Percentiles rank a stretch among this genome's conserved stretches.
Conservation (phyloP, 2,888 invertebrate species). For the Eupithecia insigniata region DNA sequence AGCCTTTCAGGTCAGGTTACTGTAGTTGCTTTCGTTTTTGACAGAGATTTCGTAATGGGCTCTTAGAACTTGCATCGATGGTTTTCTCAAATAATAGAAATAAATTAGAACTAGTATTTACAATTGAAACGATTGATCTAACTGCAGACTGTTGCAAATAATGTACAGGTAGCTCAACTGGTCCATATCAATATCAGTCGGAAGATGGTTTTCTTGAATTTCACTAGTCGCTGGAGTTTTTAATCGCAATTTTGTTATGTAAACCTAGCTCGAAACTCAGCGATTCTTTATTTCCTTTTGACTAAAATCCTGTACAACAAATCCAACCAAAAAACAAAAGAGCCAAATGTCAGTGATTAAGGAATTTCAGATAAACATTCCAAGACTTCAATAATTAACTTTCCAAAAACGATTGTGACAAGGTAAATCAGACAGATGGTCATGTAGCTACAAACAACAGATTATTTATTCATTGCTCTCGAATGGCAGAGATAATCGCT, state of each 20-base stretch:
- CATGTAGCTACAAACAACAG: conserved; percentile 21
- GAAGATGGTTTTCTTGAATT: too few species aligned
- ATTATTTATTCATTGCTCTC: conserved; percentile 50
- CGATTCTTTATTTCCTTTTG: not conserved
- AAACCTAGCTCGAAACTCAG: not conserved
- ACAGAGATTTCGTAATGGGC: not conserved
- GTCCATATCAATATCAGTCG: too few species aligned
- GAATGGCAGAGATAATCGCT: conserved; percentile 45
- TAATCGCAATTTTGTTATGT: not conserved
- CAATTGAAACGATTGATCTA: too few species aligned
- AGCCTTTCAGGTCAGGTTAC: conserved; percentile 66
- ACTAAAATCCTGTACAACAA: not conserved
- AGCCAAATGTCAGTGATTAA: not conserved
- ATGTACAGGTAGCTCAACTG: too few species aligned
- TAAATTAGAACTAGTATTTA: too few species aligned
- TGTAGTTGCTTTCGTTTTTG: conserved; percentile 43
- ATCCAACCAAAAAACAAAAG: not conserved
- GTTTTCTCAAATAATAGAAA: too few species aligned
- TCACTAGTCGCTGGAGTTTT: not conserved
- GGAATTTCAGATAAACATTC: not conserved
- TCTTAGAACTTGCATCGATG: conserved; percentile 6
- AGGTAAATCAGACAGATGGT: conserved; percentile 6
- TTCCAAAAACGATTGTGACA: not conserved
- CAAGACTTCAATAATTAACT: not conserved
- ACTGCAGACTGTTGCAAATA: too few species aligned